phyloP scores from a whole-genome alignment of 1,140 invertebrate genomes.

The Papilio polyxenes region DNA sequence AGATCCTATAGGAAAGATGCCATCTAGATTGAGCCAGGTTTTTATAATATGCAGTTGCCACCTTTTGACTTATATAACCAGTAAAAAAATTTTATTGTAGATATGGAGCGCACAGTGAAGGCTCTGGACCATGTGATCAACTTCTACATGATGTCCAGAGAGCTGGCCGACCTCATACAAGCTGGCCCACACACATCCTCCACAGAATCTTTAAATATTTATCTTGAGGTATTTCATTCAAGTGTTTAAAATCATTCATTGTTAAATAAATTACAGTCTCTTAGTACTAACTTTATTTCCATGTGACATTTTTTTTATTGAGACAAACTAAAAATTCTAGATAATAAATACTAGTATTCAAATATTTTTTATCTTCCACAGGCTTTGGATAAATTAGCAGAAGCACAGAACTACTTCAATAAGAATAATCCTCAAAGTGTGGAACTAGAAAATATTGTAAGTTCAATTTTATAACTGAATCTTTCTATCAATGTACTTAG shows the following conservation, averaged over 20 bases:
- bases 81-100: slow-evolving; percentile 63
- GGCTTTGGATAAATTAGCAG: slow-evolving; percentile 91
- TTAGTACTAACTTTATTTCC: too few relatives aligned
- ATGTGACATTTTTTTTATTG: too few relatives aligned
- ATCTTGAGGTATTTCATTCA: slow-evolving; percentile 64
- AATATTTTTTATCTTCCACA: slow-evolving; percentile 59
- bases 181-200: slow-evolving; percentile 83
- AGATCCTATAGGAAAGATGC: too few relatives aligned
- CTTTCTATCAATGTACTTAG: slow-evolving; percentile 43
- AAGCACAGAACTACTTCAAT: slow-evolving; percentile 95
- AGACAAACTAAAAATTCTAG: too few relatives aligned
- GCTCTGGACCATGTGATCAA: slow-evolving; percentile 93
- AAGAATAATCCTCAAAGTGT: slow-evolving; percentile 96
- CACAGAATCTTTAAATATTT: slow-evolving; percentile 70
- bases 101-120: slow-evolving; percentile 89
- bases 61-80: too few relatives aligned
- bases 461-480: slow-evolving; percentile 81
- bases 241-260: slow-evolving; percentile 82
- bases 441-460: slow-evolving; percentile 93
- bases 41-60: too few relatives aligned
- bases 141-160: slow-evolving; percentile 93
- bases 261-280: slow-evolving; percentile 59
- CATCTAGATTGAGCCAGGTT: too few relatives aligned
- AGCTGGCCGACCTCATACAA: slow-evolving; percentile 90
- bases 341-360: background rate